Base-by-base conservation (phyloP, 2,888 invertebrate genomes). In the Macrophya annulata region DNA sequence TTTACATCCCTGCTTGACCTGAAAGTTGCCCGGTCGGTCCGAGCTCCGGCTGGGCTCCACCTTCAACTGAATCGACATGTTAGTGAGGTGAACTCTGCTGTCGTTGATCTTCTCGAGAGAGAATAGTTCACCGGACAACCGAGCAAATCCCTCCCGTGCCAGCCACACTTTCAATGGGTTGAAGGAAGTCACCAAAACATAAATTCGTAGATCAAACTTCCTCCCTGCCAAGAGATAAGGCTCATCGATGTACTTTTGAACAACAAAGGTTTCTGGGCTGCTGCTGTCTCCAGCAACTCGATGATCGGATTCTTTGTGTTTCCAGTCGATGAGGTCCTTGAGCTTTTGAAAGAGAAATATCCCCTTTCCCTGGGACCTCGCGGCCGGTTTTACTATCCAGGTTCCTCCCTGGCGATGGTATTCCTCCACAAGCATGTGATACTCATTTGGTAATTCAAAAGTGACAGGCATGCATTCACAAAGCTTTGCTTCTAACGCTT, bases 321-420 rank as follows among this genome's bases (percentile, higher is more conserved):
- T 90, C 93, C 92, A 93, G 9, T 93, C 92, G 25, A 87, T 86
- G n/a, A 93, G 88, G 79, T 93, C 92, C 85, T 90, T 92, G 25
- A 93, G 85, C 74, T 94, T 94, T 84, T 94, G 92, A 89, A 96
- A 96, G 25, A 96, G 92, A 90, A 96, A 96, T 68, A 96, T 96
- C 12, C 96, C 96, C 86, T 94, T 94, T 25, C 96, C 96, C 91
- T 95, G 95, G 12, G 95, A 95, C 51, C 95, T 95, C 3, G 94
- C 94, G 0, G 95, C 95, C 0, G 96, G 96, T 89, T 96, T 96
- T 92, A 96, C 96, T 84, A 96, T 96, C 96, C 96, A 96, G n/a
- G 95, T 95, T 4, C 94, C 94, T 12, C 95, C 95, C 85, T 94
- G 94, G 85, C 94, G 94, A 87, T 95, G 94, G 89, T 95, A 95